phyloP scores from a whole-genome alignment of 2,113 vertebrate species.

The Ariopsis seemanni region DNA sequence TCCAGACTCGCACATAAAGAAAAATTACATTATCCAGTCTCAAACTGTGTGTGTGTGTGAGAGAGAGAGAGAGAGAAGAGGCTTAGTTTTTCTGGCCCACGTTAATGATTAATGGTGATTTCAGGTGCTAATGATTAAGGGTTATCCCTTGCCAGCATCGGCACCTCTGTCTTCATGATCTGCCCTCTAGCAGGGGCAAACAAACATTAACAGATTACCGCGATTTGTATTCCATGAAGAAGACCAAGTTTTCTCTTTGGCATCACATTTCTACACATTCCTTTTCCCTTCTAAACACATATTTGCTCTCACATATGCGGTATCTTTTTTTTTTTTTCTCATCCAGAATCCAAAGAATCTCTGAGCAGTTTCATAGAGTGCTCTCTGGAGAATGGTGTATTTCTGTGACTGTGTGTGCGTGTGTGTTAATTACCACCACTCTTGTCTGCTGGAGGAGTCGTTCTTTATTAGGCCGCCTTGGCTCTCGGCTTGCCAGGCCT shows the following conservation, averaged over 20 bases:
- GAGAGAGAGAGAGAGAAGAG: conserved; percentile 22
- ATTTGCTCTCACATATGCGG: background rate
- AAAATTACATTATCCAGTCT: conserved; percentile 58
- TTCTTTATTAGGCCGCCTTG: conserved; percentile 87
- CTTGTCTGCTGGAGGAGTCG: conserved; percentile 84
- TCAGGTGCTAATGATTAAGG: conserved; percentile 33
- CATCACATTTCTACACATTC: background rate
- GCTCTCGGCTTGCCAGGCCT: conserved; percentile 80
- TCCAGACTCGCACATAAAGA: conserved; percentile 34
- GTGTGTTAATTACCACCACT: conserved; percentile 86
- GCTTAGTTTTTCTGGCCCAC: conserved; percentile 39
- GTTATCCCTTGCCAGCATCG: conserved; percentile 33
- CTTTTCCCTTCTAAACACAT: background rate
- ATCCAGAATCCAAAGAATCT: conserved; percentile 31
- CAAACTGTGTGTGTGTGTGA: conserved; percentile 56
- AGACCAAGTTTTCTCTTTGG: background rate
- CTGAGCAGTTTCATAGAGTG: conserved; percentile 28
- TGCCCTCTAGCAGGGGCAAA: conserved; percentile 26
- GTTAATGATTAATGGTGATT: conserved; percentile 47
- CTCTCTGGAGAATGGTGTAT: conserved; percentile 43
- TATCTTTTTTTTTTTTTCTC: background rate
- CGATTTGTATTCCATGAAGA: background rate
- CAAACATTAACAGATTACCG: conserved; percentile 29
- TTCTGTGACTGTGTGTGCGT: conserved; percentile 38
- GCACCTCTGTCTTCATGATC: conserved; percentile 23